Conservation (phyloP, 1,140 invertebrate genomes). For the Radopholus similis region DNA sequence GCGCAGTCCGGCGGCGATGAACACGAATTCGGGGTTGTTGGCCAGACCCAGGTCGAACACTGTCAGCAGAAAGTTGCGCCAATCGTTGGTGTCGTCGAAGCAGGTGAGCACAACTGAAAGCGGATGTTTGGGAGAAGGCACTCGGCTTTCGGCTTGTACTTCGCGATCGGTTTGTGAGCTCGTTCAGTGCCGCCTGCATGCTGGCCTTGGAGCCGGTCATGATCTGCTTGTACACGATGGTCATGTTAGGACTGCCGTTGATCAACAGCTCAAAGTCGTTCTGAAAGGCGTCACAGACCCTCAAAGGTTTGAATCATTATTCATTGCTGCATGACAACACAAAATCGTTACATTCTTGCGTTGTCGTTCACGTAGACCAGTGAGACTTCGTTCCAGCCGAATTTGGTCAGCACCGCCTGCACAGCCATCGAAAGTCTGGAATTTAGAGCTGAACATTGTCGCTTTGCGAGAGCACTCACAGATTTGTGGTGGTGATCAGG, state of each 20-base stretch:
- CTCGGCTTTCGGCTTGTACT: neutral
- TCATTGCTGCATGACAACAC: neutral
- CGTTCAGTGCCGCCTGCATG: slow-evolving; percentile 21
- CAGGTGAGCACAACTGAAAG: slow-evolving; percentile 21
- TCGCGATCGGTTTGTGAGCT: slow-evolving; percentile 6
- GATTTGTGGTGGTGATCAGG: slow-evolving; percentile 25
- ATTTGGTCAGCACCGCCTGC: slow-evolving; percentile 21
- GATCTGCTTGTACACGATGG: slow-evolving; percentile 4
- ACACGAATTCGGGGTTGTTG: slow-evolving; percentile 34
- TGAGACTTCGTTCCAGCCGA: slow-evolving; percentile 34
- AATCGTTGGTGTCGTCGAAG: slow-evolving; percentile 24
- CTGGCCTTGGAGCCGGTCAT: neutral
- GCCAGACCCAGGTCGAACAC: slow-evolving; percentile 24
- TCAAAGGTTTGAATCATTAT: neutral
- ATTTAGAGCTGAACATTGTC: too few species aligned
- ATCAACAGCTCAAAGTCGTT: slow-evolving; percentile 20
- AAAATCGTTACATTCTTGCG: neutral
- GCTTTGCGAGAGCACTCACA: too few species aligned
- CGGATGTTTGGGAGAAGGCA: neutral
- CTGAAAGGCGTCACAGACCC: slow-evolving; percentile 32
- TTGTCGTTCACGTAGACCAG: slow-evolving; percentile 31
- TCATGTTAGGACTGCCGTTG: slow-evolving; percentile 2
- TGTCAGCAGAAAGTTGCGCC: slow-evolving; percentile 36
- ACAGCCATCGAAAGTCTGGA: slow-evolving; percentile 25
- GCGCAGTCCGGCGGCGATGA: slow-evolving; percentile 20